Base-by-base conservation (phyloP, 1,140 invertebrate species). In the Drosophila lini region DNA sequence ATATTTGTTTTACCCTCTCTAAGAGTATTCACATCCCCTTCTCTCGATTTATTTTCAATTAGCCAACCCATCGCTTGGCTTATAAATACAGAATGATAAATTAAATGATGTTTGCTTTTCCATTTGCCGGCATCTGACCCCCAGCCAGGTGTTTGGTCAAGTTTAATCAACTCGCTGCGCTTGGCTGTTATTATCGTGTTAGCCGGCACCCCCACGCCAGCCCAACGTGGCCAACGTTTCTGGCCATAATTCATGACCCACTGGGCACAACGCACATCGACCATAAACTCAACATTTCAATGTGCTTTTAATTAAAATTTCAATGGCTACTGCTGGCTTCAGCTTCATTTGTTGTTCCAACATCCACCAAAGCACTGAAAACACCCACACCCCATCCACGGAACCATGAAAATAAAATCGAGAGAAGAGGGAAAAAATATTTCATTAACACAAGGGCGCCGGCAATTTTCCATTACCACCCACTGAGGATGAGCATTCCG, bases 271-370 rank as follows among this genome's bases (percentile, higher is more conserved):
- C 68, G 65, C 68, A 71, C 68, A 73, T 59, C 36, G 67, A 31
- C 58, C 65, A 85, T 85, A 85, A 85, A 85, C 83, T 85, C 70
- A 82, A 78, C 79, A 62, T 79, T 85, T 85, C 74, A 86, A 85
- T 88, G 83, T 79, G 75, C 83, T 79, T 85, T 85, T 85, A 82
- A 85, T 85, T 85, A 85, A 85, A 85, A 79, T 86, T 82, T 80
- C 70, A 80, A 71, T 84, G 75, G 60, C 42, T 70, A 38, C 28
- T 44, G 28, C 56, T 59, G 61, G 61, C 61, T 31, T 40, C 34
- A 48, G 63, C 59, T 65, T 64, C 64, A 68, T 68, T 75, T 64
- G 78, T 42, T 58, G 71, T 73, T 67, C 53, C 73, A 80, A 48
- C 59, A 52, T 25, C 47, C 32, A 38, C 11, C 34, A 3, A 47